phyloP scores from a whole-genome alignment of 2,797 vertebrate genomes.

The Halcyon badia region DNA sequence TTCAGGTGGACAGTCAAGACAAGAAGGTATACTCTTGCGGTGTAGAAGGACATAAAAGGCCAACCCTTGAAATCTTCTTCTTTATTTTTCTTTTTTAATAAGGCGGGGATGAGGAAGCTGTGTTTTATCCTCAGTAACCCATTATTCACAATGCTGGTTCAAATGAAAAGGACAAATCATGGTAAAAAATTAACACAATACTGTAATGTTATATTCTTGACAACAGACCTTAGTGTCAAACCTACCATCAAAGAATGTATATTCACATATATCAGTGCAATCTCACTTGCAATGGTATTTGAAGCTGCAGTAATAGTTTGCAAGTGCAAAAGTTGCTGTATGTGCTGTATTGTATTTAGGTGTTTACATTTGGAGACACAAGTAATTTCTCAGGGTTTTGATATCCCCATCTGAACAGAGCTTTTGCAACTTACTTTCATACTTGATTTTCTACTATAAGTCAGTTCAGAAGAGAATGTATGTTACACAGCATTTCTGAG shows the following conservation, averaged over 20 bases:
- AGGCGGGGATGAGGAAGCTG: not conserved
- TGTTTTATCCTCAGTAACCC: rapidly evolving
- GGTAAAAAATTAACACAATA: not conserved
- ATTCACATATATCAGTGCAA: not conserved
- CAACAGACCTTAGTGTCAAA: not conserved
- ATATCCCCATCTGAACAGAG: not conserved
- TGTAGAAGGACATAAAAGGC: not conserved
- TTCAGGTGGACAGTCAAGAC: not conserved
- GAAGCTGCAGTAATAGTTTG: not conserved
- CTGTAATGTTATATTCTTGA: not conserved
- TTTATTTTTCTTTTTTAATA: not conserved
- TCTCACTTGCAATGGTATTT: not conserved
- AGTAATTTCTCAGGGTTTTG: not conserved
- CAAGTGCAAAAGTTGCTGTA: not conserved
- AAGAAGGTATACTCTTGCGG: not conserved
- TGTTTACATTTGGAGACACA: not conserved
- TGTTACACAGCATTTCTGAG: not conserved
- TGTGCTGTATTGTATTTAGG: rapidly evolving
- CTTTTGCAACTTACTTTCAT: not conserved
- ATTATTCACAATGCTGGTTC: not conserved
- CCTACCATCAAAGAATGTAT: not conserved
- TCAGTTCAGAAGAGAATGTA: not conserved
- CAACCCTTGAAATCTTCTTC: not conserved
- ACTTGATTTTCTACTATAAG: not conserved
- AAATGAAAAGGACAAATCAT: not conserved